phyloP scores from a whole-genome alignment of 2,797 vertebrate genomes.

The Luscinia megarhynchos region DNA sequence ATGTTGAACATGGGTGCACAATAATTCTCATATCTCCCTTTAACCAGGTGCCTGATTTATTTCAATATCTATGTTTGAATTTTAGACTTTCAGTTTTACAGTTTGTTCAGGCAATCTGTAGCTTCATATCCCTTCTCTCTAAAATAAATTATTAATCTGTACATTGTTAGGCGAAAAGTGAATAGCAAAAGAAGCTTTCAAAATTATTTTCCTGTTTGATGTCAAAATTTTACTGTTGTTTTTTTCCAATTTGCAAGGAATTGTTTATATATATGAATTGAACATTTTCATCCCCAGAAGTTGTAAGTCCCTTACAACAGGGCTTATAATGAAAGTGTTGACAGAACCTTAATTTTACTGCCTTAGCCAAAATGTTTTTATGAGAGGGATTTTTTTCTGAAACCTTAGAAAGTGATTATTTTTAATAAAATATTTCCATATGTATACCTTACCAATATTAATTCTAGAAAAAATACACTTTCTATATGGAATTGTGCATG shows the following conservation, averaged over 20 bases:
- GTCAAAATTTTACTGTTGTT: not conserved
- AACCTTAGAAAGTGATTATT: conserved; percentile 60
- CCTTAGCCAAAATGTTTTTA: conserved; percentile 35
- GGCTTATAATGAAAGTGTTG: conserved; percentile 3
- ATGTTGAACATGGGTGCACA: not conserved
- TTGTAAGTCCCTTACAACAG: not conserved
- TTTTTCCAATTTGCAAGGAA: not conserved
- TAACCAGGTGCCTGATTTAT: not conserved
- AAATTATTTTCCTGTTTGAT: conserved; percentile 9
- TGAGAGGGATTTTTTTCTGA: not conserved
- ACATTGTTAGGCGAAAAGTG: not conserved
- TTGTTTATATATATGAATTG: conserved; percentile 6
- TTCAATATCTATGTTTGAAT: not conserved
- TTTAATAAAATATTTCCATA: conserved; percentile 66
- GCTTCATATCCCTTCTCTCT: not conserved
- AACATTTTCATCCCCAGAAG: conserved; percentile 7
- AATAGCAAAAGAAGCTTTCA: conserved; percentile 20
- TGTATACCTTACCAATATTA: conserved; percentile 26
- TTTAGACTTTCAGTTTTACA: not conserved
- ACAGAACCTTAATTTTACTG: conserved; percentile 48
- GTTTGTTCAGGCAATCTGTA: not conserved
- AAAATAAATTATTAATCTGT: not conserved
- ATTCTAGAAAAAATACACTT: conserved; percentile 52
- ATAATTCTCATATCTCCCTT: not conserved
- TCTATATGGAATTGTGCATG: not conserved